Conservation (phyloP, 2,113 vertebrate genomes). For the Ptilorrhoa leucosticta region DNA sequence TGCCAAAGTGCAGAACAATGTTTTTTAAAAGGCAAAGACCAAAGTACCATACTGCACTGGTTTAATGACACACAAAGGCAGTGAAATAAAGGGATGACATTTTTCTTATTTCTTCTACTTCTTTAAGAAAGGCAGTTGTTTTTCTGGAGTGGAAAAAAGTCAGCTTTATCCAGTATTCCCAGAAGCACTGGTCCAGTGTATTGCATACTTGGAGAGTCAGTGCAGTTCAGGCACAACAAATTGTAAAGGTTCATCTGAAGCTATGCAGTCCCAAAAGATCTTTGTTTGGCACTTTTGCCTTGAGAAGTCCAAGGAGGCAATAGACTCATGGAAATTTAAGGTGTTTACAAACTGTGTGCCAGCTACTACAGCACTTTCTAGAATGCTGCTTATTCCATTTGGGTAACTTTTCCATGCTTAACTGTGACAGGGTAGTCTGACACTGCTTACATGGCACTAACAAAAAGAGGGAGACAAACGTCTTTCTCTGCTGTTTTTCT, state of each 20-base stretch:
- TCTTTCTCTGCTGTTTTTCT: background rate
- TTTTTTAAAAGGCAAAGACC: background rate
- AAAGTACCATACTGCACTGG: background rate
- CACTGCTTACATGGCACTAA: background rate
- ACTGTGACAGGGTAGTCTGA: background rate
- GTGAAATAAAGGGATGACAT: background rate
- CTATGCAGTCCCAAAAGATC: background rate
- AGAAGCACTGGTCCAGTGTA: background rate
- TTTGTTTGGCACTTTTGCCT: background rate
- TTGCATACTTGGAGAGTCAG: slow-evolving; percentile 17
- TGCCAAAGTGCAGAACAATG: background rate
- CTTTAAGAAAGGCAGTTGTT: background rate
- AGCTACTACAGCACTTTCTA: background rate
- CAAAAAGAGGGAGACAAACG: background rate
- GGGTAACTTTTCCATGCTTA: background rate
- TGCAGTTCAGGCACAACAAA: slow-evolving; percentile 38
- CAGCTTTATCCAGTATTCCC: slow-evolving; percentile 29
- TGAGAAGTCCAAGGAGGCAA: background rate
- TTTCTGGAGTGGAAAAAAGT: slow-evolving; percentile 17
- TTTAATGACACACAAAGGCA: background rate
- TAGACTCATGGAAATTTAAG: slow-evolving; percentile 40
- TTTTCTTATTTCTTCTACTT: background rate
- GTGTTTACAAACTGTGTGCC: slow-evolving; percentile 6
- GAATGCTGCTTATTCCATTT: background rate
- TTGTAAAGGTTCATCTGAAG: background rate